Evolutionary conservation across 2,797 vertebrate genomes (phyloP), one percentile per base, ranked within the genome.

Genomic region (Epinephelus coioides): DNA sequence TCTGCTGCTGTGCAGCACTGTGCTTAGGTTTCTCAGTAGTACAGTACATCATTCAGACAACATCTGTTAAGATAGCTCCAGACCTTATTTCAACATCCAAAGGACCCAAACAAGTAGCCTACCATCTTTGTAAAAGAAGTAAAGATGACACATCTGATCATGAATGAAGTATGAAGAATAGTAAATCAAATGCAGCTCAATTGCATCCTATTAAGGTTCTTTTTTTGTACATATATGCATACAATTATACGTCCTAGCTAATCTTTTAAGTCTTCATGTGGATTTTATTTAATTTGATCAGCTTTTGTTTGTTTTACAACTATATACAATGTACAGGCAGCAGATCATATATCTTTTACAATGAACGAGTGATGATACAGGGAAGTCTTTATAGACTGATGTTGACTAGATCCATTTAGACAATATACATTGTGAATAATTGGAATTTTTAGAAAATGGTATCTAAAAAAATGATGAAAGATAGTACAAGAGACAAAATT

Each of bases 241-340:
- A 95, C 89, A 95, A 91, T 91, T 94, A 93, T 90, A 94, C 85
- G 85, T 92, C 91, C 87, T 93, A 92, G 88, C 93, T 94, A 94
- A 94, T 93, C 88, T 89, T 88, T 92, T 86, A 88, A 84, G 82
- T 94, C 91, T 93, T 95, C 88, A 92, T 87, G 90, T 93, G 89
- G 88, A 91, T 91, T 94, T 95, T 92, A 95, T 94, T 96, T 96
- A 90, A 93, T 95, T 94, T 93, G 91, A 95, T 94, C 94, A 92
- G 90, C 89, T 93, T 86, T 91, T 51, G 88, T 90, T 92, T 91
- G 89, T 95, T 96, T 96, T 96, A 96, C 95, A 96, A 95, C 93
- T 96, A 96, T 96, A 94, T 96, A 96, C 96, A 96, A 96, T 96
- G 93, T 96, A 96, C 95, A 96, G 94, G 95, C 93, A 96, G 94